Conservation (phyloP, 2,797 vertebrate species). For the Apogon hyalosoma region DNA sequence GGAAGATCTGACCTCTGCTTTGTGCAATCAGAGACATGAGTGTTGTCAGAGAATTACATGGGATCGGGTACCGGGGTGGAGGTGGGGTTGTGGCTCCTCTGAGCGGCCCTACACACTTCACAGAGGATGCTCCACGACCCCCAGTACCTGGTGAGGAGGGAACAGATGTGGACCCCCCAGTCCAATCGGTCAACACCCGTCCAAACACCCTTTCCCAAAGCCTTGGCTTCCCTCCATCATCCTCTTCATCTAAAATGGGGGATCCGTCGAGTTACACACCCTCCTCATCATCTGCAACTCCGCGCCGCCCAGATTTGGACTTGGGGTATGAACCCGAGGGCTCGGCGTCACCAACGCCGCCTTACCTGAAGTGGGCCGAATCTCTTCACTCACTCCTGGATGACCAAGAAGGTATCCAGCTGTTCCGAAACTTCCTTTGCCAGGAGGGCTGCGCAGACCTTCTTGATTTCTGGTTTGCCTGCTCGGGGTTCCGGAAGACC, state of each 20-base stretch:
- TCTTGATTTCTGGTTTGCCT: constrained; percentile 98
- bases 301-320: constrained; percentile 91
- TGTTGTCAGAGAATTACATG: constrained; percentile 82
- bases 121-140: constrained; percentile 94
- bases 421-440: constrained; percentile 93
- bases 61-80: constrained; percentile 73
- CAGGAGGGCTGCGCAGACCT: constrained; percentile 93
- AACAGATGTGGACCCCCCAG: constrained; percentile 82
- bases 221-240: constrained; percentile 57
- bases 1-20: constrained; percentile 78
- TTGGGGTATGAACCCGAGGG: constrained; percentile 96
- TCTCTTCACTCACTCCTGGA: constrained; percentile 94
- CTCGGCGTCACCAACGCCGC: constrained; percentile 92
- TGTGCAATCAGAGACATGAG: constrained; percentile 82
- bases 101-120: constrained; percentile 87
- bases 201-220: constrained; percentile 70
- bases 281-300: constrained; percentile 88
- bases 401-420: constrained; percentile 94
- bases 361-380: constrained; percentile 95
- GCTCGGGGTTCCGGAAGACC: constrained; percentile 93
- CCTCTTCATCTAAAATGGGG: constrained; percentile 75
- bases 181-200: constrained; percentile 69
- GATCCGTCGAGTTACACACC: constrained; percentile 71
- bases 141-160: constrained; percentile 97
- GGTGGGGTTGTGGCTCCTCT: constrained; percentile 73